phyloP scores from a whole-genome alignment of 2,888 invertebrate species.

The Podabrus alpinus region DNA sequence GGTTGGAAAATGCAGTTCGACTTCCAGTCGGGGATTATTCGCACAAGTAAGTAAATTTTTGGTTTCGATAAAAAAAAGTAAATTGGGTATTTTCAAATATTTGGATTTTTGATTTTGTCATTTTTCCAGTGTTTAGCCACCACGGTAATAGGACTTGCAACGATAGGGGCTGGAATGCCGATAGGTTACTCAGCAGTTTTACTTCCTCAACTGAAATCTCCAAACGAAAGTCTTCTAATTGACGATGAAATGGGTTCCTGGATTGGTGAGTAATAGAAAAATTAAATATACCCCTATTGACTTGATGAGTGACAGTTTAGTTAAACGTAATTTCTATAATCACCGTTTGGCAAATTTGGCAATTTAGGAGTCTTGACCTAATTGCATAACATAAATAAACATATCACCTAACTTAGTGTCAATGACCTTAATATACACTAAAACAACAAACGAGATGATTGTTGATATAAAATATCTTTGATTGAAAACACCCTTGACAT shows the following conservation, averaged over 20 bases:
- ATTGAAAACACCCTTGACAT: conserved; percentile 27
- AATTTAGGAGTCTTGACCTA: conserved; percentile 30
- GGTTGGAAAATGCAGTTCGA: conserved; percentile 17
- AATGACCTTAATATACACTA: conserved; percentile 29
- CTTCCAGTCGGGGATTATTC: conserved; percentile 26
- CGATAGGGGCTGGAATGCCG: conserved; percentile 79
- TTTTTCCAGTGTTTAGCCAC: conserved; percentile 68
- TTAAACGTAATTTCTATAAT: conserved; percentile 1
- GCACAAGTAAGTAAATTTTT: conserved; percentile 35
- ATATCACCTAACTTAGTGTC: conserved; percentile 18
- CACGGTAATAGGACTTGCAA: conserved; percentile 70
- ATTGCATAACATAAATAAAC: conserved; percentile 28
- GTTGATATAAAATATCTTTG: conserved; percentile 19
- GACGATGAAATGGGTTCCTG: conserved; percentile 76
- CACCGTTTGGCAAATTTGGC: conserved; percentile 23
- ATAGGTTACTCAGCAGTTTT: conserved; percentile 79
- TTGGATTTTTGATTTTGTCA: background rate
- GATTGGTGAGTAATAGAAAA: conserved; percentile 63
- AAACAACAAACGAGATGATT: conserved; percentile 27
- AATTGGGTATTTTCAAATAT: background rate
- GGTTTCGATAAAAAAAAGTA: background rate
- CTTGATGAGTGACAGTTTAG: background rate
- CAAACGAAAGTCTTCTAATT: conserved; percentile 65
- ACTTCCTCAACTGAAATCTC: conserved; percentile 69
- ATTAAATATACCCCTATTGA: background rate